Percentiles rank a stretch among this genome's conserved stretches.
phyloP scores from a whole-genome alignment of 2,113 vertebrate genomes.

The Delphinapterus leucas region DNA sequence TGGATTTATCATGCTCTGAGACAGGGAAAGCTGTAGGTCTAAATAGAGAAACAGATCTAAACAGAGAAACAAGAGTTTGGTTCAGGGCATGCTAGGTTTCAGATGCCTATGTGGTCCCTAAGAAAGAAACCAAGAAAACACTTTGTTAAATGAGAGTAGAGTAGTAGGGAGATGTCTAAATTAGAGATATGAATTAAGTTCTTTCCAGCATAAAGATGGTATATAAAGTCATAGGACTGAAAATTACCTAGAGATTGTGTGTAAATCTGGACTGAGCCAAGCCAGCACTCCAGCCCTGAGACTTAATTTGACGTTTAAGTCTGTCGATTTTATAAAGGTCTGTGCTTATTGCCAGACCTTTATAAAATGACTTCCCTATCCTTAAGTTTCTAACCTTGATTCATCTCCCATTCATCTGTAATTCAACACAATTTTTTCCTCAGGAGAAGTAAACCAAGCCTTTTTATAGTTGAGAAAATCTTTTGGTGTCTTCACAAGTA shows the following conservation, averaged over 20 bases:
- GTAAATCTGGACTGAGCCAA: neutral
- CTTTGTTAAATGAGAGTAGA: neutral
- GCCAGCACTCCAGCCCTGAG: neutral
- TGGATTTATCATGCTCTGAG: neutral
- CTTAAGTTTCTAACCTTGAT: neutral
- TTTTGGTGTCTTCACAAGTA: neutral
- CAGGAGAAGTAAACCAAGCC: neutral
- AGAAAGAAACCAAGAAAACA: neutral
- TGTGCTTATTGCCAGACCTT: neutral
- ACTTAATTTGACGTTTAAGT: neutral
- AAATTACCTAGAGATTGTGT: neutral
- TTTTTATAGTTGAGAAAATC: neutral
- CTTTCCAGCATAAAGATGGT: neutral
- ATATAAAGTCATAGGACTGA: neutral
- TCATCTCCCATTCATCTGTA: neutral
- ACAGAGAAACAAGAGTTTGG: neutral
- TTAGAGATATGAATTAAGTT: neutral
- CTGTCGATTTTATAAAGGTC: neutral
- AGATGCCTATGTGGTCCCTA: neutral
- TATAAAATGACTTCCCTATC: neutral
- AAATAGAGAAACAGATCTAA: neutral
- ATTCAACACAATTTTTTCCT: neutral
- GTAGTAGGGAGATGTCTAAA: neutral
- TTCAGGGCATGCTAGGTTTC: neutral
- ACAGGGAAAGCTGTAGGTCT: neutral